phyloP scores from a whole-genome alignment of 1,140 invertebrate species.

The Ips typographus region DNA sequence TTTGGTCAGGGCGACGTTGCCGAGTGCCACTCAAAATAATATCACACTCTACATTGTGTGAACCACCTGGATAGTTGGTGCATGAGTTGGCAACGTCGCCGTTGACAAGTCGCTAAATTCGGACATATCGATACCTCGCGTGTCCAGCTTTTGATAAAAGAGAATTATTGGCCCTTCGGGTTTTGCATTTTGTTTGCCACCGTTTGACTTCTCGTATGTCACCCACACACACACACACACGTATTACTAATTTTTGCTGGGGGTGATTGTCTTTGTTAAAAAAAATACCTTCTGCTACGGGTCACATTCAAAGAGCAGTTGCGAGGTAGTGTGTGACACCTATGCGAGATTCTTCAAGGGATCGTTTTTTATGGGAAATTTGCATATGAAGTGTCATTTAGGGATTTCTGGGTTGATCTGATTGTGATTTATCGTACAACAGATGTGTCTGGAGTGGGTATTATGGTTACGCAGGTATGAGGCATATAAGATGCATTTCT shows the following conservation, averaged over 20 bases:
- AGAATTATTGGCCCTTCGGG: constrained; percentile 33
- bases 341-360: constrained; percentile 18
- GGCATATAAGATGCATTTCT: too few species aligned
- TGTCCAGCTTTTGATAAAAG: constrained; percentile 29
- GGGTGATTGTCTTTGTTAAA: too few species aligned
- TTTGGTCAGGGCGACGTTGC: constrained; percentile 12
- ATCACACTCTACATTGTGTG: neutral
- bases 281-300: too few species aligned
- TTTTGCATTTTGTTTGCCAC: constrained; percentile 18
- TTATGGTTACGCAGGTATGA: constrained; percentile 5
- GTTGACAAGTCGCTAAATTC: constrained; percentile 29
- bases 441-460: constrained; percentile 18
- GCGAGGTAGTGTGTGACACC: neutral
- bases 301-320: neutral
- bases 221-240: neutral
- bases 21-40: neutral
- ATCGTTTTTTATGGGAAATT: constrained; percentile 16
- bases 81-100: neutral
- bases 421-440: constrained; percentile 30
- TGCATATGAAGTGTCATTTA: constrained; percentile 34
- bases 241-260: too few species aligned
- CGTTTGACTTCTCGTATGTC: constrained; percentile 27
- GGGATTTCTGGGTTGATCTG: constrained; percentile 28
- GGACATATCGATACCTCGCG: constrained; percentile 32
- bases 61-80: too few species aligned